Evolutionary conservation across 2,797 vertebrate genomes (phyloP), one percentile per base, ranked within the genome.

Genomic region (Setipinna tenuifilis): DNA sequence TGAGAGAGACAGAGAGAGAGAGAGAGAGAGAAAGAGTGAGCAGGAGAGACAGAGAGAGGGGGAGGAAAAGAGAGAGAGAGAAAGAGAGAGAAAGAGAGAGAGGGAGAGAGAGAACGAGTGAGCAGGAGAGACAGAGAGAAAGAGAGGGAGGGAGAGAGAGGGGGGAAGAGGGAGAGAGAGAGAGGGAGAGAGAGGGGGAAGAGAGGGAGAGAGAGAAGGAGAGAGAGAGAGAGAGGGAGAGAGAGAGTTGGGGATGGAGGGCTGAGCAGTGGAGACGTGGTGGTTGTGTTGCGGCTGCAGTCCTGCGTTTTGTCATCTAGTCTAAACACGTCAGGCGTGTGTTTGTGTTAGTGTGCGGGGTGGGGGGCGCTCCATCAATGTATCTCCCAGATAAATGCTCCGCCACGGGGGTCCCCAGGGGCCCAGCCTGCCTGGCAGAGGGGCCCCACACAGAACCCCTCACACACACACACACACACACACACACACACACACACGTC

Each of bases 231-330:
- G 28, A 35, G 31, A 44, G 71, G 19, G 68, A 35, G 50, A 54
- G 12, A 54, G 50, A 54, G 50, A 54, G 50, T 9, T 9, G 12
- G 50, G 50, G 50, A 54, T 54, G 50, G 50, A 54, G 50, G 50
- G 31, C 14, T 6, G 48, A 28, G n/a, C 31, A 23, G 25, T 23
- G 46, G 31, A 65, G 82, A 62, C 58, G 14, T 92, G 71, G 91
- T 85, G 86, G 89, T 90, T 88, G 90, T 93, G 91, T 93, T 91
- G 71, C 93, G 91, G 93, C 87, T 87, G 86, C 88, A 89, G 87
- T 85, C 88, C 95, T 96, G 95, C 89, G 90, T 94, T 94, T 92
- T 94, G 95, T 96, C 94, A 93, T 92, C 93, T 89, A 91, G 93
- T 94, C 93, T 95, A 95, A 95, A 96, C 94, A 95, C 88, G 87